Evolutionary conservation across 2,888 invertebrate genomes (phyloP), one percentile per base, ranked within the genome.

Genomic region (Parasteatoda lunata): DNA sequence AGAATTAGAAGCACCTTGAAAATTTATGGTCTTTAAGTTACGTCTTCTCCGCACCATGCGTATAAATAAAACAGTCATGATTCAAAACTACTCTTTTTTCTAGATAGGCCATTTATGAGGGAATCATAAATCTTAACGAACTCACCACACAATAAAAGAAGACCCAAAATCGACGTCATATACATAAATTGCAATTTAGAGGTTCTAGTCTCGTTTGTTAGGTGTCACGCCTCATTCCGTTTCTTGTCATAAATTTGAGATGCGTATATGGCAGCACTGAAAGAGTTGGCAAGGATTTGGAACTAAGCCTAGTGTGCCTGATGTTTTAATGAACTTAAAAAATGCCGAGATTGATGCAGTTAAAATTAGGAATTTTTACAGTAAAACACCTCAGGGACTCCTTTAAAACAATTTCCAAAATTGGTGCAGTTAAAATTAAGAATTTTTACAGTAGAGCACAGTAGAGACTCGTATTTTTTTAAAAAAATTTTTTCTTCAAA

Each of bases 91-190:
- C 59, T 7, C n/a, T 59, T 54, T 54, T 71, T 71, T 69, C 70
- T 71, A 30, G 71, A 13, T 51, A 64, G 15, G 4, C 11, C n/a
- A 47, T 7, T 79, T 64, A 79, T 15, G 48, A 30, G 54, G 30
- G 47, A 59, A 59, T 59, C 59, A 49, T 79, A 79, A 71, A 79
- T 79, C 64, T 79, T 69, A 54, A 48, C 3, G 51, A 79, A 70
- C 45, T 59, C 71, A 71, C 45, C 79, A 54, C 70, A 59, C 59
- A 59, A 59, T 59, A 59, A 59, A 45, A 5, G 72, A 72, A 52
- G 15, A 11, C 30, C 30, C 11, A 0, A 66, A 59, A 59, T 15
- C 9, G 66, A 45, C 30, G 45, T 48, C 47, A 48, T 13, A 49
- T 48, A 9, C 48, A 70, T 70, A 70, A 70, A 70, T 70, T 49